Evolutionary conservation across 2,888 invertebrate genomes (phyloP).

Genomic region (Pseudococcus jackbeardsleyi): DNA sequence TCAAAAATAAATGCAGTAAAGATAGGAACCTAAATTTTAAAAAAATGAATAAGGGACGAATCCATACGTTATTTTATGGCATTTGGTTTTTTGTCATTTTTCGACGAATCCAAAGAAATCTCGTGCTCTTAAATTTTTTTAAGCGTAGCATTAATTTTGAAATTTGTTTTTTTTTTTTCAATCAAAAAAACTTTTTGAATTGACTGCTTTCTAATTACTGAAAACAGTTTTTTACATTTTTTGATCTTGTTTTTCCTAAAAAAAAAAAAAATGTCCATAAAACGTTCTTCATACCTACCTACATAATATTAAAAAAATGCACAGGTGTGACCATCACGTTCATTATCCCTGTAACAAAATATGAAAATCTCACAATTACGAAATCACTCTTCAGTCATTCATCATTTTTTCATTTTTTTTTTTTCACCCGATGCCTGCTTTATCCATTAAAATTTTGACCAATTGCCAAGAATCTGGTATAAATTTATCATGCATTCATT

Average conservation of each 20-base stretch:
- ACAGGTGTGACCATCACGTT: neutral
- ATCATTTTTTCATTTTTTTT: slow-evolving; percentile 12
- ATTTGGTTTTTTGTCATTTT: too few species aligned
- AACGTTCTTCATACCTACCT: too few species aligned
- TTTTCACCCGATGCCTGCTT: neutral
- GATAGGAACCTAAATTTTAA: too few species aligned
- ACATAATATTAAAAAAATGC: neutral
- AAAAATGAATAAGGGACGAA: too few species aligned
- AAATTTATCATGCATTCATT: slow-evolving; percentile 5
- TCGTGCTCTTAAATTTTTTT: too few species aligned
- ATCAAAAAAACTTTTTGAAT: too few species aligned
- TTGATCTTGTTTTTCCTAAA: neutral
- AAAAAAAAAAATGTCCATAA: neutral
- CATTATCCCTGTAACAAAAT: neutral
- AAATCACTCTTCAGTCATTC: neutral
- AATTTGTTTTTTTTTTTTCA: too few species aligned
- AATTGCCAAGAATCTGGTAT: slow-evolving; percentile 10
- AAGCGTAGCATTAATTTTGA: too few species aligned
- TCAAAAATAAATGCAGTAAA: too few species aligned
- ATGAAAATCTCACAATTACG: neutral
- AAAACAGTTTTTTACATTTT: neutral
- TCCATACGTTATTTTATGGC: too few species aligned
- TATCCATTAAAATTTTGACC: neutral
- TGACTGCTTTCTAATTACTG: too few species aligned
- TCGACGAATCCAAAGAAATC: too few species aligned